phyloP scores from a whole-genome alignment of 1,140 invertebrate species.

The Calycopis cecrops region DNA sequence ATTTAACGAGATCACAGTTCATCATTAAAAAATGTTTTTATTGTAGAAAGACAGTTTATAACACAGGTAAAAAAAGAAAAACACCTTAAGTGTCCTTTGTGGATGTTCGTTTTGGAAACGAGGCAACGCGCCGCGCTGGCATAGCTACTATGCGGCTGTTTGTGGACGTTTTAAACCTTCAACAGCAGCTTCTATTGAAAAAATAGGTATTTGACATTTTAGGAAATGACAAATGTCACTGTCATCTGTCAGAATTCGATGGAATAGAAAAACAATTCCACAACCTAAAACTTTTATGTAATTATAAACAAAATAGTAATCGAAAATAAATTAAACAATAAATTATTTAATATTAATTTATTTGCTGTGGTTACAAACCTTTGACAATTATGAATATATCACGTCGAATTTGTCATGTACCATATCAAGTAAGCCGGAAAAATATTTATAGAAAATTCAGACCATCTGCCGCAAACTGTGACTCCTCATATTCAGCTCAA shows the following conservation, averaged over 20 bases:
- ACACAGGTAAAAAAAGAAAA: too few relatives aligned
- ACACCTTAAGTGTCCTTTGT: too few relatives aligned
- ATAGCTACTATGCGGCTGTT: too few relatives aligned
- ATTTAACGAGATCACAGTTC: too few relatives aligned
- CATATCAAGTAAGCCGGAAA: slow-evolving; percentile 39
- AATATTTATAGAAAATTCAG: slow-evolving; percentile 47
- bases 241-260: neutral
- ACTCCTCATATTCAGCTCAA: slow-evolving; percentile 41
- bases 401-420: slow-evolving; percentile 43
- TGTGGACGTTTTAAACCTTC: too few relatives aligned
- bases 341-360: slow-evolving; percentile 1
- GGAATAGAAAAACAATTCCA: neutral
- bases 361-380: neutral
- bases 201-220: too few relatives aligned
- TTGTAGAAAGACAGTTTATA: too few relatives aligned
- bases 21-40: too few relatives aligned
- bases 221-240: neutral
- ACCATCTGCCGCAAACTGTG: slow-evolving; percentile 36
- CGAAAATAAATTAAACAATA: neutral
- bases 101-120: too few relatives aligned
- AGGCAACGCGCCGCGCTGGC: too few relatives aligned
- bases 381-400: slow-evolving; percentile 49
- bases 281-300: neutral
- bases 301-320: slow-evolving; percentile 4
- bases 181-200: too few relatives aligned